Evolutionary conservation across 1,140 invertebrate genomes (phyloP), one percentile per base, ranked within the genome.

Genomic region (Penaeus indicus): DNA sequence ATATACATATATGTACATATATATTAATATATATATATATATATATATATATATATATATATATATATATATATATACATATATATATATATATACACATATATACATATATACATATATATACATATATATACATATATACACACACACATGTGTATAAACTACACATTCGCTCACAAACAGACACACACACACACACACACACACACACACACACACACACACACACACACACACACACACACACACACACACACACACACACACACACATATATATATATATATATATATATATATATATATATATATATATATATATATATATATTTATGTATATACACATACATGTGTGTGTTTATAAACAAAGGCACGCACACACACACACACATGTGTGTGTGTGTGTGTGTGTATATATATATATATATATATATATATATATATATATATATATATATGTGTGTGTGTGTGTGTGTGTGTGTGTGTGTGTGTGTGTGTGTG

Each of bases 391-490:
- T 25, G 25, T 25, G 22, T n/a, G 25, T 72, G 25, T n/a, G 4
- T 72, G 25, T 72, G 25, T 72, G 25, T 72, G 25, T 72, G 25
- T 72, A 72, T 72, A 72, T 72, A 72, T 72, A 72, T 72, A 72
- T 72, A 72, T 72, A 72, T n/a, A n/a, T 72, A 72, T 72, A 72
- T 72, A 72, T 72, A 72, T 72, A 72, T 72, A 72, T 72, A 72
- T 72, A 72, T 72, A 72, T 72, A 72, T 72, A 72, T n/a, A 72
- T 72, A 72, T 72, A 18, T n/a, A 18, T 3, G 32, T n/a, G 32
- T n/a, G 32, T 22, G 32, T 42, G 38, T 42, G 38, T 42, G 38
- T 42, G 38, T 42, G 1, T 42, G 38, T 42, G 38, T 42, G 38
- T 42, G 38, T 42, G 38, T 42, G 38, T 42, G 1, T 42, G 38